Conservation (phyloP, 2,797 vertebrate species). For the Falco rusticolus region DNA sequence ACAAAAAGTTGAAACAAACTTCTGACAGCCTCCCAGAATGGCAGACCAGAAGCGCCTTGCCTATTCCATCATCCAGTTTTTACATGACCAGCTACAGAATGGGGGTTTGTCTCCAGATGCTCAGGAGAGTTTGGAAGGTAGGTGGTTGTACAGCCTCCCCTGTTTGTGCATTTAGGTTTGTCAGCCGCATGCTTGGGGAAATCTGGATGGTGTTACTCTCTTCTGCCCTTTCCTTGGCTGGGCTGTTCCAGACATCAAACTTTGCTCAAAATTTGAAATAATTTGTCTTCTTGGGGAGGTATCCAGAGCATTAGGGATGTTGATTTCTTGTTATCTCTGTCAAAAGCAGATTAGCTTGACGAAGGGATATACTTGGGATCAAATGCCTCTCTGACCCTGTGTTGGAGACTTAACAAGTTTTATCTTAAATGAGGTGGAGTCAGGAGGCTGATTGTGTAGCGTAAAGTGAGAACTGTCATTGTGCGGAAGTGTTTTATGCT, state of each 20-base stretch:
- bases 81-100: slow-evolving; percentile 88
- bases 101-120: slow-evolving; percentile 88
- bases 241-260: neutral
- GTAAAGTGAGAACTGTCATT: rapidly evolving
- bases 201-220: rapidly evolving
- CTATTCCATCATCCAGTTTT: slow-evolving; percentile 93
- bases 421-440: rapidly evolving
- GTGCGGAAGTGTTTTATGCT: rapidly evolving
- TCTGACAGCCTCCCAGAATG: slow-evolving; percentile 74
- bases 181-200: rapidly evolving
- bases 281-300: neutral
- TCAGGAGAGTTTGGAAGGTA: slow-evolving; percentile 97
- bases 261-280: neutral
- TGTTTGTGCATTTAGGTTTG: rapidly evolving
- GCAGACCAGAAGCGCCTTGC: slow-evolving; percentile 93
- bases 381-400: neutral
- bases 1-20: neutral
- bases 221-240: neutral
- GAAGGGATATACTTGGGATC: neutral
- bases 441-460: rapidly evolving
- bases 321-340: neutral
- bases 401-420: neutral
- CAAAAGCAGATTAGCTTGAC: neutral
- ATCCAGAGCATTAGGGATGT: neutral
- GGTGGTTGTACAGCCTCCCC: neutral